Evolutionary conservation across 2,113 vertebrate genomes (phyloP).

Genomic region (Axis porcinus): DNA sequence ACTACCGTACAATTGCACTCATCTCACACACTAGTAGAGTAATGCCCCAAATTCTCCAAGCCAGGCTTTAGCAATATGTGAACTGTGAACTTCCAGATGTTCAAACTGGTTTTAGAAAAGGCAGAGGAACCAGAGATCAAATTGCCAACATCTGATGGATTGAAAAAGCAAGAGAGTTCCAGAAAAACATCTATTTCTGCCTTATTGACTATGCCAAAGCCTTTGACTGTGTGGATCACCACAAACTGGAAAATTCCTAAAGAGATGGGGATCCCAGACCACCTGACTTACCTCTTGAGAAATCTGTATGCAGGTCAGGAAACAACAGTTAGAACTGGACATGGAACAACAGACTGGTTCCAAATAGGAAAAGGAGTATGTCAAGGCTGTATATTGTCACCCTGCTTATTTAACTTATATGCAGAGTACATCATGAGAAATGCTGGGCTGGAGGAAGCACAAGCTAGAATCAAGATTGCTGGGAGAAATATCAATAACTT

Average conservation of each 20-base stretch:
- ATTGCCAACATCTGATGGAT: not conserved
- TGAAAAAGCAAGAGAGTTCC: not conserved
- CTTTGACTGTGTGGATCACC: not conserved
- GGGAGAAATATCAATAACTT: not conserved
- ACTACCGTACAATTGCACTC: not conserved
- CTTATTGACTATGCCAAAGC: not conserved
- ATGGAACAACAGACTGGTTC: not conserved
- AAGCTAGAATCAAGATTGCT: not conserved
- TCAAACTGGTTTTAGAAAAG: too few relatives aligned
- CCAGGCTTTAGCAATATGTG: too few relatives aligned
- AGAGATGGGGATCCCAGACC: not conserved
- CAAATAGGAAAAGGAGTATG: not conserved
- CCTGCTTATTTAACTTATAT: not conserved
- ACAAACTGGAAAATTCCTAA: not conserved
- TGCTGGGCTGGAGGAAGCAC: not conserved
- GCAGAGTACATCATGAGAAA: not conserved
- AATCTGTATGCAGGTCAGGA: not conserved
- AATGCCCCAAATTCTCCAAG: too few relatives aligned
- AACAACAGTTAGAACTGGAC: not conserved
- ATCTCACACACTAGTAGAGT: not conserved
- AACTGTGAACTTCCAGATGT: too few relatives aligned
- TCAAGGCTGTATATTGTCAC: not conserved
- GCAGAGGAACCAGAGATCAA: too few relatives aligned
- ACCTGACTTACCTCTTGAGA: not conserved
- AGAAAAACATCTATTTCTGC: not conserved